These are phyloP conservation scores for Hirtodrosophila confusa DNA, from an alignment of 2,888 invertebrate genomes.

Conservation along the genomic window DNA sequence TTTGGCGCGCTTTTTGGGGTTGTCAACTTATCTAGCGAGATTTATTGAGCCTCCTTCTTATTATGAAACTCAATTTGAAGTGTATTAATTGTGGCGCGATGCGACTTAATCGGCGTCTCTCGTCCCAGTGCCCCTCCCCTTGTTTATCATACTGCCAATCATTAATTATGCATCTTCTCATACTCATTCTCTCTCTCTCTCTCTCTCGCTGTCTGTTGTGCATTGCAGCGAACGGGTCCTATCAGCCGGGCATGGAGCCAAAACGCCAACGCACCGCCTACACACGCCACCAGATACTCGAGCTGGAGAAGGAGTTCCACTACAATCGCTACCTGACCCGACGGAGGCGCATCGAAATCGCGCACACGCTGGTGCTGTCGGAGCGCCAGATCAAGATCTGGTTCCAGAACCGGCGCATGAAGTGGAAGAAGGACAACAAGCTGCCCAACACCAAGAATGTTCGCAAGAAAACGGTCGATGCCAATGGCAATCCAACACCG, in stretches of 20 bases:
- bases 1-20: constrained; percentile 61
- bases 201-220: constrained; percentile 6
- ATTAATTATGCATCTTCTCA: constrained; percentile 61
- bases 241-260: constrained; percentile 96
- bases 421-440: constrained; percentile 91
- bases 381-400: constrained; percentile 96
- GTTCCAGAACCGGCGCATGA: constrained; percentile 94
- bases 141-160: constrained; percentile 39
- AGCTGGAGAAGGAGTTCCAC: constrained; percentile 98
- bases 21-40: constrained; percentile 76
- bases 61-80: constrained; percentile 72
- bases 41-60: constrained; percentile 66
- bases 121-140: constrained; percentile 3
- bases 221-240: constrained; percentile 93
- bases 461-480: constrained; percentile 86
- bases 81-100: constrained; percentile 72
- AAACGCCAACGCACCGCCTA: constrained; percentile 98
- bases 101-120: constrained; percentile 54
- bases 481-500: constrained; percentile 83
- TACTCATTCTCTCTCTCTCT: constrained; percentile 27
- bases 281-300: constrained; percentile 98
- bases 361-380: constrained; percentile 96
- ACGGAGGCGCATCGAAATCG: constrained; percentile 97
- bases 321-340: constrained; percentile 98
- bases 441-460: constrained; percentile 87